phyloP scores from a whole-genome alignment of 1,140 invertebrate genomes.

The Heliothis virescens region DNA sequence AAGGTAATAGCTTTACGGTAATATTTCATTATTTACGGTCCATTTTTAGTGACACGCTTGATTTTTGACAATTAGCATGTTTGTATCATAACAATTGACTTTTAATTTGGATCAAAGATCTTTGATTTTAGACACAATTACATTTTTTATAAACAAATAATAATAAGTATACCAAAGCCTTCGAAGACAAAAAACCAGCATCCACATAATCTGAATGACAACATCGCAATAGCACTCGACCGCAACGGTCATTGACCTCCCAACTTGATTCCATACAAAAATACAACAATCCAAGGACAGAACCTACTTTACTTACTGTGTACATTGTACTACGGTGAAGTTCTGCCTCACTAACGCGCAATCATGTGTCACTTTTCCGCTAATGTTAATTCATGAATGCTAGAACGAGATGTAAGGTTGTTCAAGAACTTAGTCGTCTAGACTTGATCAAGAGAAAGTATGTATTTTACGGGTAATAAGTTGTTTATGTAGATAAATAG shows the following conservation, averaged over 20 bases:
- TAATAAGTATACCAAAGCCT: not conserved
- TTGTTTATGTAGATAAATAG: constrained; percentile 45
- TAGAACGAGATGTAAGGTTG: constrained; percentile 44
- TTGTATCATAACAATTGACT: too few relatives aligned
- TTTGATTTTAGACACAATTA: too few relatives aligned
- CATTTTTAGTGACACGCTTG: too few relatives aligned
- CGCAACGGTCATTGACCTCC: constrained; percentile 21
- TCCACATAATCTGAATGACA: constrained; percentile 25
- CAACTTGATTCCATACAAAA: constrained; percentile 21
- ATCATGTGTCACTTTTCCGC: constrained; percentile 61
- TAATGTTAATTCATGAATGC: constrained; percentile 51
- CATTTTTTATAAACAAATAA: too few relatives aligned
- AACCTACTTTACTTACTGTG: constrained; percentile 25
- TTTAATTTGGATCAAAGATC: too few relatives aligned
- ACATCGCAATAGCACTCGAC: constrained; percentile 33
- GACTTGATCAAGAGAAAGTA: constrained; percentile 59
- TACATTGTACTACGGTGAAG: constrained; percentile 11
- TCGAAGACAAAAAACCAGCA: constrained; percentile 1
- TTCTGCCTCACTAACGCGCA: constrained; percentile 61
- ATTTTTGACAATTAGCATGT: too few relatives aligned
- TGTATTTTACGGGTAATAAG: constrained; percentile 24
- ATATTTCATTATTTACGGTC: too few relatives aligned
- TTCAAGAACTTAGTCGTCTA: constrained; percentile 44
- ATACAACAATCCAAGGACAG: constrained; percentile 31
- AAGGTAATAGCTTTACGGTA: too few relatives aligned